Evolutionary conservation across 2,888 invertebrate species (phyloP).

Genomic region (Tachystola acroxantha): DNA sequence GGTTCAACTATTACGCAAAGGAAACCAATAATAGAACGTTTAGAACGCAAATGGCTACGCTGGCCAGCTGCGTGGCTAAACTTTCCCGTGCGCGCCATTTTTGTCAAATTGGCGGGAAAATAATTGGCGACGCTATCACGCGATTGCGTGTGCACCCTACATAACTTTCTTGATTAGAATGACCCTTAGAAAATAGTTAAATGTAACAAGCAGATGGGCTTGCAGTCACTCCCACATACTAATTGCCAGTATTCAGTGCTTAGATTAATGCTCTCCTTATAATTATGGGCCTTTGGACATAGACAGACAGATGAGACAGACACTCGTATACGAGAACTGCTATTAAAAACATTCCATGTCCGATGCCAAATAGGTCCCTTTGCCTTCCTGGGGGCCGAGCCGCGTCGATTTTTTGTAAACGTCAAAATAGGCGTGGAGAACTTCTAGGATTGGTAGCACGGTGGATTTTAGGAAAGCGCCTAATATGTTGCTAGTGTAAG

Average conservation of each 20-base stretch:
- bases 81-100: slow-evolving; percentile 58
- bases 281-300: too few relatives aligned
- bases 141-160: slow-evolving; percentile 41
- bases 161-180: slow-evolving; percentile 17
- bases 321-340: too few relatives aligned
- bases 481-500: too few relatives aligned
- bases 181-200: slow-evolving; percentile 6
- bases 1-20: slow-evolving; percentile 44
- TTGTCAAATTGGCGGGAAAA: slow-evolving; percentile 52
- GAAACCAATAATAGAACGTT: slow-evolving; percentile 31
- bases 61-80: slow-evolving; percentile 9
- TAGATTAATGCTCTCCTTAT: background rate
- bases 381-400: too few relatives aligned
- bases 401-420: too few relatives aligned
- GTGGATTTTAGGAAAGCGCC: too few relatives aligned
- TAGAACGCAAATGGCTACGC: background rate
- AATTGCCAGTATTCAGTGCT: background rate
- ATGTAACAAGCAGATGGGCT: background rate
- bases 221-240: background rate
- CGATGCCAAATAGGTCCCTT: too few relatives aligned
- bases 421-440: too few relatives aligned
- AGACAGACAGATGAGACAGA: too few relatives aligned
- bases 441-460: too few relatives aligned
- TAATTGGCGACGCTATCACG: slow-evolving; percentile 41
- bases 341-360: too few relatives aligned